Percentiles rank a stretch among this genome's conserved stretches.
Conservation (phyloP, 1,140 invertebrate genomes). For the Gonatopus flavifemur region DNA sequence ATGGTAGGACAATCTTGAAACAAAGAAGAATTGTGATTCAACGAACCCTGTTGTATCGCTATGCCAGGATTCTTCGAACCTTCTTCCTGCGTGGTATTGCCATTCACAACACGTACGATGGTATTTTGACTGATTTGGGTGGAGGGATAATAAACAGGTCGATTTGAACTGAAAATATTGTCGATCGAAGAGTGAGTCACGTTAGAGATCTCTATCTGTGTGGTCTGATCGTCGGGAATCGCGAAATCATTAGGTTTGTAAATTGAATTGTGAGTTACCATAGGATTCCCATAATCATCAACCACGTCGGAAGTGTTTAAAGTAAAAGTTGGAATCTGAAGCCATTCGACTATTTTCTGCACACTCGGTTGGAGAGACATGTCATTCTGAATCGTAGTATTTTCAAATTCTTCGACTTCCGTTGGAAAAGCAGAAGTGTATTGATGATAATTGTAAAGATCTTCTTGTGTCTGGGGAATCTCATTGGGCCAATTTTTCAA, state of each 20-base stretch:
- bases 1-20: slow-evolving; percentile 47
- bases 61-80: slow-evolving; percentile 31
- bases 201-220: too few relatives aligned
- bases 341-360: slow-evolving; percentile 40
- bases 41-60: slow-evolving; percentile 20
- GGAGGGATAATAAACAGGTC: slow-evolving; percentile 5
- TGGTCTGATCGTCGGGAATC: too few relatives aligned
- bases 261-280: too few relatives aligned
- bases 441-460: slow-evolving; percentile 47
- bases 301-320: slow-evolving; percentile 20
- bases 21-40: not conserved
- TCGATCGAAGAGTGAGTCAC: too few relatives aligned
- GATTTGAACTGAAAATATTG: too few relatives aligned
- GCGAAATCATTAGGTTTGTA: too few relatives aligned
- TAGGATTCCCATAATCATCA: slow-evolving; percentile 7
- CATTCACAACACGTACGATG: slow-evolving; percentile 47
- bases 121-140: slow-evolving; percentile 49
- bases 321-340: slow-evolving; percentile 37
- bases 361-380: slow-evolving; percentile 14
- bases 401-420: slow-evolving; percentile 7
- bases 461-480: slow-evolving; percentile 28
- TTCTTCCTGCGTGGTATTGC: too few relatives aligned
- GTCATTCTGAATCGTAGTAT: not conserved
- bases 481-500: slow-evolving; percentile 48
- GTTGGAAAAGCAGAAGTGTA: slow-evolving; percentile 39